Evolutionary conservation across 2,888 invertebrate genomes (phyloP).

Genomic region (Cynaeus angustus): DNA sequence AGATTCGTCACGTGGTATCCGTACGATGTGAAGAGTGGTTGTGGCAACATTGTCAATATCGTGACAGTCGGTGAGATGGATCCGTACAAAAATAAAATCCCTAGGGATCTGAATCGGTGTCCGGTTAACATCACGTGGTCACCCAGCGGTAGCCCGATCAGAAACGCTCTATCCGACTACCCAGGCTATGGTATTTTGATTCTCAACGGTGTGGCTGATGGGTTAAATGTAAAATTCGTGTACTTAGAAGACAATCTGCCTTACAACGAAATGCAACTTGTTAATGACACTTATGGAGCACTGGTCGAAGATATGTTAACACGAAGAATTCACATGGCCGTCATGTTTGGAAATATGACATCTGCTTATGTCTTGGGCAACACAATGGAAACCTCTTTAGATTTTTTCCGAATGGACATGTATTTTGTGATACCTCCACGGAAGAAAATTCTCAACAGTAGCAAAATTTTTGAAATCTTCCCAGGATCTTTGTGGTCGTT

Average conservation of each 20-base stretch:
- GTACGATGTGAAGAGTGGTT: neutral
- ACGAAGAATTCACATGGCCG: neutral
- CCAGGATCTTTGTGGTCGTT: neutral
- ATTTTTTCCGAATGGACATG: neutral
- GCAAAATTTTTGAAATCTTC: conserved; percentile 6
- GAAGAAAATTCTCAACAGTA: conserved; percentile 11
- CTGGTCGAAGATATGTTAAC: neutral
- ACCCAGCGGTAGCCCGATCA: neutral
- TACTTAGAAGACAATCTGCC: neutral
- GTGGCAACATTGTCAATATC: conserved; percentile 2
- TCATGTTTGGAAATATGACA: neutral
- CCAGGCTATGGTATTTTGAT: neutral
- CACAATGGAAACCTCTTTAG: neutral
- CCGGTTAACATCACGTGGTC: neutral
- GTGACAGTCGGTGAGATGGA: neutral
- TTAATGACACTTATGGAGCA: neutral
- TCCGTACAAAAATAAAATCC: neutral
- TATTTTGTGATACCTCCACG: conserved; percentile 11
- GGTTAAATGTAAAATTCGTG: neutral
- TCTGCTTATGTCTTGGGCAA: neutral
- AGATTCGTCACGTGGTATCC: conserved; percentile 32
- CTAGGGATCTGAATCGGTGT: neutral
- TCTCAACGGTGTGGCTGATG: neutral
- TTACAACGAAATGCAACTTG: neutral
- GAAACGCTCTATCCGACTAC: neutral